phyloP scores from a whole-genome alignment of 2,888 invertebrate species.

The Dynastes hyllus region DNA sequence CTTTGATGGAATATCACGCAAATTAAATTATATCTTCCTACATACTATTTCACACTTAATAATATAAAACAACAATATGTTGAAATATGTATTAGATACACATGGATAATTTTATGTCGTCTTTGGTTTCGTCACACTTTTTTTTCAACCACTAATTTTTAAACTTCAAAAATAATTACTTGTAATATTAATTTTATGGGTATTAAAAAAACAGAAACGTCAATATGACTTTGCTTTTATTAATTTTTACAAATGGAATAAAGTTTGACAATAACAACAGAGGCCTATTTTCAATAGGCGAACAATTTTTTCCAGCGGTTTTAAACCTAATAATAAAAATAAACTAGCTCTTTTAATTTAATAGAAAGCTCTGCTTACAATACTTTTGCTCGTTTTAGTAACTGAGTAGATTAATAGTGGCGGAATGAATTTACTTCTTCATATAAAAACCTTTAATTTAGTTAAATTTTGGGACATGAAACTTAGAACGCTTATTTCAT shows the following conservation, averaged over 20 bases:
- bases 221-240: slow-evolving; percentile 6
- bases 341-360: slow-evolving; percentile 28
- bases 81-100: slow-evolving; percentile 1
- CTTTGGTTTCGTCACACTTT: slow-evolving; percentile 42
- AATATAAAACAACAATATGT: slow-evolving; percentile 32
- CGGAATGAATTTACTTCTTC: neutral
- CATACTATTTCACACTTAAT: slow-evolving; percentile 18
- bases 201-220: slow-evolving; percentile 30
- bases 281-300: slow-evolving; percentile 43
- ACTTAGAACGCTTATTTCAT: no score
- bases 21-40: slow-evolving; percentile 4
- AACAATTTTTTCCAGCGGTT: slow-evolving; percentile 19
- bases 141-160: slow-evolving; percentile 43
- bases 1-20: neutral
- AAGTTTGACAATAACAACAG: slow-evolving; percentile 42
- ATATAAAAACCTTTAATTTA: no score
- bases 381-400: slow-evolving; percentile 1
- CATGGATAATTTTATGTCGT: slow-evolving; percentile 23
- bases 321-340: slow-evolving; percentile 21
- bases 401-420: slow-evolving; percentile 7
- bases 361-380: slow-evolving; percentile 22
- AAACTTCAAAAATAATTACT: no score
- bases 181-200: slow-evolving; percentile 15
- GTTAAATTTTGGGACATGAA: no score
- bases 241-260: slow-evolving; percentile 38